Evolutionary conservation across 2,113 vertebrate species (phyloP).

Genomic region (Percina caprodes): DNA sequence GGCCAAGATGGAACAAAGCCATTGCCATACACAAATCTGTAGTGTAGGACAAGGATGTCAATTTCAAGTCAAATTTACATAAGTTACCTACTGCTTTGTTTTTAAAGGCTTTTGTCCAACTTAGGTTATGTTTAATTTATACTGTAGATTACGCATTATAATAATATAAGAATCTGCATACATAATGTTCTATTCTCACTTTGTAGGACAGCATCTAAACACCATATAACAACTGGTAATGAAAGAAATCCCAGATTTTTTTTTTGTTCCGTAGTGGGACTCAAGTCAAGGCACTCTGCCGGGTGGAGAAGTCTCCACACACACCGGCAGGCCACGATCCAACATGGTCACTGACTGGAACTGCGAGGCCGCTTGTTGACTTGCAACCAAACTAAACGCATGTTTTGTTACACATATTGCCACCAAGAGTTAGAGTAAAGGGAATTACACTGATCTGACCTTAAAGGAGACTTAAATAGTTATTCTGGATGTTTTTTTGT

Average conservation of each 20-base stretch:
- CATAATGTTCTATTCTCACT: slow-evolving; percentile 11
- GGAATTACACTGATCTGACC: too few relatives aligned
- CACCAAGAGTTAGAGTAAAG: neutral
- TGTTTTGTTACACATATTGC: neutral
- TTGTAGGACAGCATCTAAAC: slow-evolving; percentile 20
- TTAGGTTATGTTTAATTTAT: neutral
- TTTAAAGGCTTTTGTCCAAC: neutral
- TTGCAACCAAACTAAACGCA: slow-evolving; percentile 20
- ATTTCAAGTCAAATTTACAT: neutral
- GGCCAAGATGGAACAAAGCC: slow-evolving; percentile 7
- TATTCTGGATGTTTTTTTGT: neutral
- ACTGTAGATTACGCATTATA: neutral
- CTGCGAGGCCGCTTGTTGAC: slow-evolving; percentile 21
- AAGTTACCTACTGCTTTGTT: neutral
- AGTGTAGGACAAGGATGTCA: neutral
- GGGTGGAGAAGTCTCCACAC: slow-evolving; percentile 30
- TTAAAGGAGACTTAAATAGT: too few relatives aligned
- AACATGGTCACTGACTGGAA: slow-evolving; percentile 32
- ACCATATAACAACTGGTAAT: slow-evolving; percentile 14
- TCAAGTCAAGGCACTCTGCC: slow-evolving; percentile 80
- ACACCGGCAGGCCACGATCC: slow-evolving; percentile 22
- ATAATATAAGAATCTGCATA: neutral
- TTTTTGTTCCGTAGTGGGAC: slow-evolving; percentile 29
- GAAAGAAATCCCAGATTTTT: slow-evolving; percentile 65
- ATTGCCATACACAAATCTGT: neutral